A percentile compares a stretch with the other conserved stretches of the same genome.
phyloP scores from a whole-genome alignment of 2,888 invertebrate genomes.

The Clanis bilineata region DNA sequence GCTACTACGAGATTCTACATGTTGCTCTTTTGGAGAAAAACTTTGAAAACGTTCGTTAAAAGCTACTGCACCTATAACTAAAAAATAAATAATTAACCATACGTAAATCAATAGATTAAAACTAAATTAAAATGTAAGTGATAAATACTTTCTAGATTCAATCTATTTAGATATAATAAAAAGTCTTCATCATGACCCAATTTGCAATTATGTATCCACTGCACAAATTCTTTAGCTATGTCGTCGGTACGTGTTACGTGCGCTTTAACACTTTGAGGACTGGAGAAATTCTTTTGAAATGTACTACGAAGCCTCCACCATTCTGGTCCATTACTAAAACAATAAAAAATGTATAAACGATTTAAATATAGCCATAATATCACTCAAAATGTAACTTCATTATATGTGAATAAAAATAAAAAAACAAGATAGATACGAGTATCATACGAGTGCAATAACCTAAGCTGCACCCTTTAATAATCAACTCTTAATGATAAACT shows the following conservation, averaged over 20 bases:
- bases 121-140: background rate
- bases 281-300: conserved; percentile 90
- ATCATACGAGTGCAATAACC: background rate
- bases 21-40: conserved; percentile 84
- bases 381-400: too few species aligned
- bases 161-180: conserved; percentile 85
- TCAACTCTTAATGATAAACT: background rate
- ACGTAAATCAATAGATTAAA: conserved; percentile 1
- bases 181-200: conserved; percentile 79
- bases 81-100: too few species aligned
- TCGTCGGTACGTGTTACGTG: conserved; percentile 85
- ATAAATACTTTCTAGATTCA: conserved; percentile 89
- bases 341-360: too few species aligned
- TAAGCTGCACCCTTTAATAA: background rate
- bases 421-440: background rate
- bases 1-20: conserved; percentile 83
- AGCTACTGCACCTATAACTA: conserved; percentile 88
- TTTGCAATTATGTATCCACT: conserved; percentile 57
- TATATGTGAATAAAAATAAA: too few species aligned
- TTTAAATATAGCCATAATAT: too few species aligned
- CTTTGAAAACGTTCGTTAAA: conserved; percentile 87
- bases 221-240: conserved; percentile 85
- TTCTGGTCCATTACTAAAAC: conserved; percentile 88
- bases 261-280: conserved; percentile 85
- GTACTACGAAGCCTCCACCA: conserved; percentile 91